Base-by-base conservation (phyloP, 2,113 vertebrate genomes). In the Grantiella picta region DNA sequence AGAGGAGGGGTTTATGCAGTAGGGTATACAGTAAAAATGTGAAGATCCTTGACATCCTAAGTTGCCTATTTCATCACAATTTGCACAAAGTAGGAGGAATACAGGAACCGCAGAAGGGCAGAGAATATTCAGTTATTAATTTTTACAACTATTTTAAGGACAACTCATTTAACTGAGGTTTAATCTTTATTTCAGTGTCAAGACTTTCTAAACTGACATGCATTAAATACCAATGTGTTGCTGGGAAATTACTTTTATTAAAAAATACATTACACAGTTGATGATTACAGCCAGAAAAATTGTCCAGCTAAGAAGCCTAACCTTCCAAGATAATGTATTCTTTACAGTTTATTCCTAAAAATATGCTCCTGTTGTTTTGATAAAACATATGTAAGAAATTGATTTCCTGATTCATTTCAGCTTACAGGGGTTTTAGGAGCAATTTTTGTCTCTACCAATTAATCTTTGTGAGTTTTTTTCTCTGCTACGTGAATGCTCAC, bases 211-310 rank as follows among this genome's bases (percentile, higher is more conserved):
- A 95, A 94, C 84, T 92, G 70, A 59, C 44, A 73, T 92, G 50
- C 40, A 94, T 81, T 91, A 96, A 96, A 96, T 95, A 95, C 33
- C 82, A 88, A 31, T 35, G 68, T 71, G 31, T 95, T 93, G 29
- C 95, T 93, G 83, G 69, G 54, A 25, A 89, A 40, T 61, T 76
- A 20, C 65, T 92, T 96, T 77, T 22, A 29, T 54, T 93, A 52
- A 92, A 78, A 35, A 35, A 4, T 16, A 12, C 18, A 45, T 95
- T 93, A 94, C 77, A 11, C 56, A 82, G 53, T 77, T 83, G 61
- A 82, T 96, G 80, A 95, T 93, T 91, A 95, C 73, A 82, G 20
- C 53, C 42, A 63, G 92, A 72, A 73, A 89, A 86, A 63, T 76
- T 91, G 78, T 72, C 71, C 54, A 78, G 9, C 38, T 50, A 38